Base-by-base conservation (phyloP, 2,888 invertebrate genomes). In the Lasioglossum figueresi region DNA sequence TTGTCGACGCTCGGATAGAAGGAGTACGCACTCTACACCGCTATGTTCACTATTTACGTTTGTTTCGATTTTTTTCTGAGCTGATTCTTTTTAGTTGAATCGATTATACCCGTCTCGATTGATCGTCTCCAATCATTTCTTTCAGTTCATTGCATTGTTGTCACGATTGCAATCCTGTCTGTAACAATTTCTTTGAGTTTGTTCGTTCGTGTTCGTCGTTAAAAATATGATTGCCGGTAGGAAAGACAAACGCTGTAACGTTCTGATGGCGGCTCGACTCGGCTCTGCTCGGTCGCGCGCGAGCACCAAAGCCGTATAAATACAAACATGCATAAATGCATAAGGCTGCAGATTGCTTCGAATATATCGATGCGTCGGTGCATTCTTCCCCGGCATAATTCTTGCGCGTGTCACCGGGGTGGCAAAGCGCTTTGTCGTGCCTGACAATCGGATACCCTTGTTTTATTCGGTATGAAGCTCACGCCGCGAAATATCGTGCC, bases 301-400 rank as follows among this genome's bases (percentile, higher is more conserved):
- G 56, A 31, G 34, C 66, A 34, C 16, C 1, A 31, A 66, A 66
- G 66, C 66, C 66, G 34, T 66, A 34, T 19, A 34, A 66, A 19
- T 34, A 34, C 34, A 23, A 34, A 34, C 34, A 66, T 66, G 34
- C 68, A 76, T 72, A 84, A 40, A 77, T 76, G 75, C 73, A 72
- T 72, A 76, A 76, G 68, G 68, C 63, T 66, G 76, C 74, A 37
- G 40, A 43, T 43, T 77, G 72, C 70, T 56, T 76, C 45, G 59
- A 71, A 43, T 45, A 40, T 43, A 73, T 56, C 79, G 74, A 77
- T 70, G 73, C 31, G 73, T 48, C 76, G 66, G 59, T 45, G 76
- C 59, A 56, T 80, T 63, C 76, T 68, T 70, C 31, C 19, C 40
- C 23, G 19, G 70, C 78, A 73, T 77, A 72, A 79, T 79, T 79